These are phyloP conservation scores for Bostrychus sinensis DNA, from an alignment of 2,113 vertebrate genomes.

Conservation along the genomic window DNA sequence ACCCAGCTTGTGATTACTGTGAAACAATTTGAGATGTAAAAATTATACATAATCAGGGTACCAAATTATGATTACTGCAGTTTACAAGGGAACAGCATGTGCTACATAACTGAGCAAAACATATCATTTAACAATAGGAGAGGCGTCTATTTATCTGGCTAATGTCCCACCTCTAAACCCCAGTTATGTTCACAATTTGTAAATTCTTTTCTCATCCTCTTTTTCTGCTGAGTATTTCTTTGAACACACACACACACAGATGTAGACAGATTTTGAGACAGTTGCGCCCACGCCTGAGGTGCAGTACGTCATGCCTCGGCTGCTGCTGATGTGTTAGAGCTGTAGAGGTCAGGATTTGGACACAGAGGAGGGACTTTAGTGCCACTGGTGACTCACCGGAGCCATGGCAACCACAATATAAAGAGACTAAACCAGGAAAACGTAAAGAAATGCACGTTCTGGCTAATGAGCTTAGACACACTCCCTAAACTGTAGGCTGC, in stretches of 20 bases:
- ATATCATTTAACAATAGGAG: no score
- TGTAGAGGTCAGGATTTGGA: constrained; percentile 47
- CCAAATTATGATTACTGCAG: no score
- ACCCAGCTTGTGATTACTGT: no score
- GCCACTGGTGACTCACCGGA: constrained; percentile 61
- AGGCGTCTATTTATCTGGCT: no score
- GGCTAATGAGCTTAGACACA: no score
- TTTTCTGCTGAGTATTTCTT: constrained; percentile 4
- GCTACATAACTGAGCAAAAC: no score
- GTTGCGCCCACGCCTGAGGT: constrained; percentile 32
- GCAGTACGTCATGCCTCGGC: constrained; percentile 32
- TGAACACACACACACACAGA: constrained; percentile 13
- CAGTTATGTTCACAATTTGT: neutral
- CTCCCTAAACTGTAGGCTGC: no score
- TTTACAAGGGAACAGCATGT: no score
- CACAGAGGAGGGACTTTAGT: neutral
- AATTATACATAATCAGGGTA: no score
- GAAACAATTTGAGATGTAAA: no score
- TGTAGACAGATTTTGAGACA: constrained; percentile 31
- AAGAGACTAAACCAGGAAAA: constrained; percentile 35
- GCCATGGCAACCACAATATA: constrained; percentile 64
- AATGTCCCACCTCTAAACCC: no score
- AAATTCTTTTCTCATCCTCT: constrained; percentile 3
- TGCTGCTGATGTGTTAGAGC: constrained; percentile 50
- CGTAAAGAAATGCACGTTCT: neutral